These are phyloP conservation scores for Dreissena polymorpha DNA, from an alignment of 1,140 invertebrate genomes.

Conservation along the genomic window DNA sequence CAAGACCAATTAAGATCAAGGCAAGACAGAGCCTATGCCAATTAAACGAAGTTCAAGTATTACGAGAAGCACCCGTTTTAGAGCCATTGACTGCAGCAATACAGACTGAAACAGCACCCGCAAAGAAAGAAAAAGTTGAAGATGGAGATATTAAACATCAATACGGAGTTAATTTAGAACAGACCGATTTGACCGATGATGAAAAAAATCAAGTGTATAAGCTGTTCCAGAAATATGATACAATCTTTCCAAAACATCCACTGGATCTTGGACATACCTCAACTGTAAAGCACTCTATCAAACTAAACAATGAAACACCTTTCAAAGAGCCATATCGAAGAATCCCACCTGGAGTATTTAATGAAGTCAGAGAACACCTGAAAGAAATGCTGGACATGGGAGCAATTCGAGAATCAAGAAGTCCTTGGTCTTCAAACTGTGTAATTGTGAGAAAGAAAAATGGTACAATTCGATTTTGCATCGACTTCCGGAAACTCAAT, in stretches of 20 bases:
- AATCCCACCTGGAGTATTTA: background rate
- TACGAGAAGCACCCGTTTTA: background rate
- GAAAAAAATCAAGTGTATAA: slow-evolving; percentile 1
- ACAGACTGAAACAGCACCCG: background rate
- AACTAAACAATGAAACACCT: background rate
- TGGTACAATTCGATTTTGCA: background rate
- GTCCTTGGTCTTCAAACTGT: slow-evolving; percentile 8
- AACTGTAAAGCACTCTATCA: background rate
- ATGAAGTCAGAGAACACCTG: background rate
- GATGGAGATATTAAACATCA: background rate
- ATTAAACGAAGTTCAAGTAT: slow-evolving; percentile 5
- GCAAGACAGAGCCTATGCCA: slow-evolving; percentile 4
- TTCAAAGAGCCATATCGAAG: background rate
- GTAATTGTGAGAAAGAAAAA: slow-evolving; percentile 21
- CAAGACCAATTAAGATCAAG: slow-evolving; percentile 6
- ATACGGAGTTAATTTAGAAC: slow-evolving; percentile 1
- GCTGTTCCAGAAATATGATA: slow-evolving; percentile 7
- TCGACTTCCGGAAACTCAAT: background rate
- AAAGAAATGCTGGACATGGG: background rate
- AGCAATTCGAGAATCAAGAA: slow-evolving; percentile 9
- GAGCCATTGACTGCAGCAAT: background rate
- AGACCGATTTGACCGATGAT: slow-evolving; percentile 8
- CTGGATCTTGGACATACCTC: slow-evolving; percentile 9
- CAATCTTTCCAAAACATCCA: background rate
- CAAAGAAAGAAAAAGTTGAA: background rate